Base-by-base conservation (phyloP, 1,140 invertebrate species). In the Thalassaphorura encarpata region DNA sequence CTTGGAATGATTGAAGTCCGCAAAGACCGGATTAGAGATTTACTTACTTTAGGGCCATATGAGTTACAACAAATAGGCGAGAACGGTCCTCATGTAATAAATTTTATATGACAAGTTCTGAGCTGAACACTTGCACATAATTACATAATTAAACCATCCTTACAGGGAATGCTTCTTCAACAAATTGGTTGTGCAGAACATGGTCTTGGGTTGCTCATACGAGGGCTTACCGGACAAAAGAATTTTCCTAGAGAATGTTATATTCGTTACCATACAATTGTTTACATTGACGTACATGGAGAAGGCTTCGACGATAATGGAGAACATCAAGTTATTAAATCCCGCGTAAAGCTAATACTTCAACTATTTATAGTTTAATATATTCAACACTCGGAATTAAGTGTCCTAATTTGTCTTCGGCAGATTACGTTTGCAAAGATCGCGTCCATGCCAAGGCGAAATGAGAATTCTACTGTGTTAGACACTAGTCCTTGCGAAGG, bases 371-470 rank as follows among this genome's bases (percentile, higher is more conserved):
- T n/a, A n/a, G n/a, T n/a, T 36, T 11, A 36, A 36, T 11, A 36
- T 36, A 36, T 11, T 36, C 33, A 36, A 36, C 33, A 36, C 33
- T 36, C 33, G 33, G 33, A 36, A 36, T 36, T n/a, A 36, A 11
- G n/a, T 11, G 33, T 52, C 45, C 16, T 40, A 24, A 31, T 2
- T n/a, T 21, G 18, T 23, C 13, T 8, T 19, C 54, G 41, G 4
- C 29, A 58, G 51, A 58, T 62, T 2, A 61, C 60, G 18, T 57
- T 61, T 43, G 43, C 49, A 0, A 56, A 61, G 41, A 52, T 54
- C 11, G 58, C 58, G n/a, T 50, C 59, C 0, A 55, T 60, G 21
- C 58, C 58, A 4, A 28, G 28, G 18, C 5, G 43, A 41, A 26
- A 58, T 16, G 1, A 8, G 42, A 16, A n/a, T n/a, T n/a, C n/a